Conservation (phyloP, 2,888 invertebrate species). For the Melitaea athalia region DNA sequence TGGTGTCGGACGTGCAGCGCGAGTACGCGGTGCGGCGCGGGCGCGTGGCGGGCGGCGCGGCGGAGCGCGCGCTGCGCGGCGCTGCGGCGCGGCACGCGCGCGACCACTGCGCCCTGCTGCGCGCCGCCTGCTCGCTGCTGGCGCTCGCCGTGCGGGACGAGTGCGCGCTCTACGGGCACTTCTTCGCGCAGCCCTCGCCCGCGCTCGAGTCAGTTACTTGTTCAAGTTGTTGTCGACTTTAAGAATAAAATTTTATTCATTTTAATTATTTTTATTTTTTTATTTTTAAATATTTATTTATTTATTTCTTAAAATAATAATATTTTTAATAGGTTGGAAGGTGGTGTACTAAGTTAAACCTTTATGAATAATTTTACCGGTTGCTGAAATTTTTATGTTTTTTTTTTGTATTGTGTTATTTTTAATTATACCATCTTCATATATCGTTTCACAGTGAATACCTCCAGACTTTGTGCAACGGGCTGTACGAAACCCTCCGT, state of each 20-base stretch:
- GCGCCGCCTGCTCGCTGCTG: slow-evolving; percentile 94
- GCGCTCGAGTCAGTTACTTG: slow-evolving; percentile 82
- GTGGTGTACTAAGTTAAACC: no score
- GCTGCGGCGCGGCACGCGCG: slow-evolving; percentile 87
- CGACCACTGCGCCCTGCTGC: slow-evolving; percentile 90
- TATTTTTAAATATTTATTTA: no score
- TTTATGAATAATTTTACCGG: no score
- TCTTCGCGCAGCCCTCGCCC: slow-evolving; percentile 88
- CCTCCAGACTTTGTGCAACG: slow-evolving; percentile 91
- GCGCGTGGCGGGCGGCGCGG: slow-evolving; percentile 90
- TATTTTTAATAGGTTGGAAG: no score
- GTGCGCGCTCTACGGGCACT: slow-evolving; percentile 93
- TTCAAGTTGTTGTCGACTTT: no score
- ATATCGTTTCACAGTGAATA: slow-evolving; percentile 82
- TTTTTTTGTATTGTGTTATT: no score
- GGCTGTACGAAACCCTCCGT: slow-evolving; percentile 94
- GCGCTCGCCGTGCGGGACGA: slow-evolving; percentile 98
- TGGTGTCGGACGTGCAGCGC: slow-evolving; percentile 90
- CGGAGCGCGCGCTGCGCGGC: slow-evolving; percentile 88
- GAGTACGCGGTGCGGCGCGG: slow-evolving; percentile 90
- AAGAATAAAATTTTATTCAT: no score
- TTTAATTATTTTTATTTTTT: no score
- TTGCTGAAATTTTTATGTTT: no score
- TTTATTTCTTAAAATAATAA: no score
- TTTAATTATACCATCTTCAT: not conserved